phyloP scores from a whole-genome alignment of 2,888 invertebrate genomes.

The Diaphora mendica region DNA sequence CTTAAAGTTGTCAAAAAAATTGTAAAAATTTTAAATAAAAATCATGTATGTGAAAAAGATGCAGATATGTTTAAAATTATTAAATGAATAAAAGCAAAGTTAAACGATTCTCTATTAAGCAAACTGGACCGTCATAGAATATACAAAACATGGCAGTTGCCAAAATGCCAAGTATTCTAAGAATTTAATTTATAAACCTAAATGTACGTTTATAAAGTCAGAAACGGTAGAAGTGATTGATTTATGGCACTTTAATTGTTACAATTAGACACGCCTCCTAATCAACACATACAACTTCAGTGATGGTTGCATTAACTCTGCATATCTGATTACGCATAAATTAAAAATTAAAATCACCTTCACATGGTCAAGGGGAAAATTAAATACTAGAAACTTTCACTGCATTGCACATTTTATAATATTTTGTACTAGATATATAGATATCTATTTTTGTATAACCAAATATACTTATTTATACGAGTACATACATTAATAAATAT shows the following conservation, averaged over 20 bases:
- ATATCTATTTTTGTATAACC: neutral
- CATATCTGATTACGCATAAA: constrained; percentile 18
- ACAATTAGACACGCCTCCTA: constrained; percentile 77
- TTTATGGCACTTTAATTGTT: constrained; percentile 74
- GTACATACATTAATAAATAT: too few relatives aligned
- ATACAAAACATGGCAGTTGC: neutral
- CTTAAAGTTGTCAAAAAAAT: too few relatives aligned
- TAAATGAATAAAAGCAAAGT: too few relatives aligned
- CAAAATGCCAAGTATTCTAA: constrained; percentile 34
- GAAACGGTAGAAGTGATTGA: constrained; percentile 66
- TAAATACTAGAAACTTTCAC: neutral
- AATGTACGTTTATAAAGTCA: constrained; percentile 34
- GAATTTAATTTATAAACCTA: constrained; percentile 36
- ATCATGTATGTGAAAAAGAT: neutral
- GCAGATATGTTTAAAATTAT: neutral
- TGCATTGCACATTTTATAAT: neutral
- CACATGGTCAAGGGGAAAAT: neutral
- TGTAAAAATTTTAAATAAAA: neutral
- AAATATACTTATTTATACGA: too few relatives aligned
- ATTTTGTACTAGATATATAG: neutral
- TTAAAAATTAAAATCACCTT: constrained; percentile 28
- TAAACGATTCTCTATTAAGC: too few relatives aligned
- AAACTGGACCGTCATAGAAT: neutral
- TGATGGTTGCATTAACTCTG: constrained; percentile 33
- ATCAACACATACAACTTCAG: constrained; percentile 46